Percentiles rank a stretch among this genome's conserved stretches.
These are phyloP conservation scores for Plusia festucae DNA, from an alignment of 2,888 invertebrate genomes.

Conservation along the genomic window DNA sequence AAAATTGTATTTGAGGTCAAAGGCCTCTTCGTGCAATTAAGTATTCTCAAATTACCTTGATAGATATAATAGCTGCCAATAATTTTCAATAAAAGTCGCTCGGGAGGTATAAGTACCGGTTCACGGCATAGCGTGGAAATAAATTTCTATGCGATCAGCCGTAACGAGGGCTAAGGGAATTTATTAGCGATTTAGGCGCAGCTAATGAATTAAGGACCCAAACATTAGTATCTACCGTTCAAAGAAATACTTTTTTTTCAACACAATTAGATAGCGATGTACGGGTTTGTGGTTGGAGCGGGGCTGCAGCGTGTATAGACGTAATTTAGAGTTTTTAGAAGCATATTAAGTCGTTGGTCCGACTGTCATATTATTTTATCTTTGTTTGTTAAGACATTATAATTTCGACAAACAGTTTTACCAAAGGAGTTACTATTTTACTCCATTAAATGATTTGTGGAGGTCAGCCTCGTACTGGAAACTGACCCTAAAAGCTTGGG, in stretches of 20 bases:
- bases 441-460: no score
- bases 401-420: no score
- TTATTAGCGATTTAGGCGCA: conserved; percentile 75
- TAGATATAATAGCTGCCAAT: conserved; percentile 4
- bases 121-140: conserved; percentile 66
- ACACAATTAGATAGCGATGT: conserved; percentile 47
- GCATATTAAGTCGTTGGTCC: no score
- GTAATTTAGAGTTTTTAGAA: not conserved
- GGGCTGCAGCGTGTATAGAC: not conserved
- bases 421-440: no score
- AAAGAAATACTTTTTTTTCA: conserved; percentile 67
- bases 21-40: not conserved
- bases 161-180: conserved; percentile 71
- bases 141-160: conserved; percentile 72
- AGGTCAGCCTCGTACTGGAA: no score
- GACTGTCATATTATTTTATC: no score
- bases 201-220: conserved; percentile 79
- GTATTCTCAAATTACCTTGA: conserved; percentile 11
- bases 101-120: conserved; percentile 38
- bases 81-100: conserved; percentile 24
- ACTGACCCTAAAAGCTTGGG: no score
- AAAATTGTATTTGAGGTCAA: not conserved
- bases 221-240: conserved; percentile 70
- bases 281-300: conserved; percentile 34
- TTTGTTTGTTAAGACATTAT: no score